Percentiles rank a stretch among this genome's conserved stretches.
phyloP scores from a whole-genome alignment of 2,113 vertebrate species.

The Sorex araneus region DNA sequence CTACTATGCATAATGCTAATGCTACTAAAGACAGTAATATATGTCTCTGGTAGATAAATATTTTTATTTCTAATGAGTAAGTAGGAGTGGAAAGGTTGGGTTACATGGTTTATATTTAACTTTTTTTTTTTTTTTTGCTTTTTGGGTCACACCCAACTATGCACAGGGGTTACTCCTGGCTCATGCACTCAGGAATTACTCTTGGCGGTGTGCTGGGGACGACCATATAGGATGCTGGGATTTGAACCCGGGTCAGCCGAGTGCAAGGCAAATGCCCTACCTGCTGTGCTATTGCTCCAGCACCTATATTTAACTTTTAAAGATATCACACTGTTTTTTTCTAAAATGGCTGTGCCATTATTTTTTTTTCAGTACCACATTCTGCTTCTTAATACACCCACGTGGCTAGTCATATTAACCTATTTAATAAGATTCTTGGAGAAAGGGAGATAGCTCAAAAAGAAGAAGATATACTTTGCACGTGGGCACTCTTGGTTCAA shows the following conservation, averaged over 20 bases:
- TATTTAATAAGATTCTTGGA: neutral
- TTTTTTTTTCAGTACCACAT: no score
- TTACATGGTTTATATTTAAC: slow-evolving; percentile 6
- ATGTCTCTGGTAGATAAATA: neutral
- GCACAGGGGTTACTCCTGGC: no score
- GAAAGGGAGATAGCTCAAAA: no score
- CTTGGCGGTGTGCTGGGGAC: no score
- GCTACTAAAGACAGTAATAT: neutral
- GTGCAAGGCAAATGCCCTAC: no score
- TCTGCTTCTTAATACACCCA: slow-evolving; percentile 20
- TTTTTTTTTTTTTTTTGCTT: neutral
- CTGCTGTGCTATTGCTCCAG: no score
- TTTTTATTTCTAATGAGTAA: slow-evolving; percentile 53
- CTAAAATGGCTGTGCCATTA: neutral
- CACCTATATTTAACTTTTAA: slow-evolving; percentile 35
- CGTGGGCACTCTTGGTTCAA: no score
- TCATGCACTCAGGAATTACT: no score
- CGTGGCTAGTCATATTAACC: neutral
- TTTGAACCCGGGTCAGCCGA: no score
- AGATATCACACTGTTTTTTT: slow-evolving; percentile 20
- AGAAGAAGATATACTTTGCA: no score
- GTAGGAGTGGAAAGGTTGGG: neutral
- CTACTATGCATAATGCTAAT: slow-evolving; percentile 25
- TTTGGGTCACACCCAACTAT: no score
- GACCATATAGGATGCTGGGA: no score